These are phyloP conservation scores for Hephaestus fuliginosus DNA, from an alignment of 2,797 vertebrate genomes.

Conservation along the genomic window DNA sequence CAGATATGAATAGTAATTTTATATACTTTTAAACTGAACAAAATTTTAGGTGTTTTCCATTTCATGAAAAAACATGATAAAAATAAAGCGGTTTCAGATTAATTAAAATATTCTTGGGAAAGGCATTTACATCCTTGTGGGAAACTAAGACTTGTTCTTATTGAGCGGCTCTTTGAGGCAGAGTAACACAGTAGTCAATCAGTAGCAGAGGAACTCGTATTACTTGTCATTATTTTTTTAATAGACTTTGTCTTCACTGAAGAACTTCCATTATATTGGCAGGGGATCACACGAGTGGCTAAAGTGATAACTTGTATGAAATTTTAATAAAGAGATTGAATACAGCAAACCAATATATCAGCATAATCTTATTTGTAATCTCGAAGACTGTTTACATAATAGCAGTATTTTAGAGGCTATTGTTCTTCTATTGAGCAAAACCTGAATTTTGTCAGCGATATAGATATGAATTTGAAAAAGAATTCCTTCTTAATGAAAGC, in stretches of 20 bases:
- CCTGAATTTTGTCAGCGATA: not conserved
- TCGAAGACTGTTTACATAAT: not conserved
- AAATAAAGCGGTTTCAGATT: not conserved
- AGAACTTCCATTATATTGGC: not conserved
- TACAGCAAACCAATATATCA: not conserved
- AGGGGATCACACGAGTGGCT: not conserved
- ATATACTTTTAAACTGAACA: not conserved
- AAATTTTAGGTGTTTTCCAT: not conserved
- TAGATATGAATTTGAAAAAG: not conserved
- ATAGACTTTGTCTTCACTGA: not conserved
- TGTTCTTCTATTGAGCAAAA: not conserved
- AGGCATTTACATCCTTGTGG: not conserved
- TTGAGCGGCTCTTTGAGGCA: not conserved
- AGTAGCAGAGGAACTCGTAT: not conserved
- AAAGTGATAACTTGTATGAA: not conserved
- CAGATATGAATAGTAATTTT: not conserved
- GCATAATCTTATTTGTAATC: not conserved
- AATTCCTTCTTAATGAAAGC: conserved; percentile 4
- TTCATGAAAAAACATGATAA: not conserved
- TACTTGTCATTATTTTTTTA: not conserved
- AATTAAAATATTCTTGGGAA: not conserved
- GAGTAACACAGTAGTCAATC: conserved; percentile 16
- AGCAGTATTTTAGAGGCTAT: not conserved
- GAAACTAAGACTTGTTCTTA: not conserved
- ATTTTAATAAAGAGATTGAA: not conserved